These are phyloP conservation scores for Epistrophe grossulariae DNA, from an alignment of 2,888 invertebrate genomes.

Conservation along the genomic window DNA sequence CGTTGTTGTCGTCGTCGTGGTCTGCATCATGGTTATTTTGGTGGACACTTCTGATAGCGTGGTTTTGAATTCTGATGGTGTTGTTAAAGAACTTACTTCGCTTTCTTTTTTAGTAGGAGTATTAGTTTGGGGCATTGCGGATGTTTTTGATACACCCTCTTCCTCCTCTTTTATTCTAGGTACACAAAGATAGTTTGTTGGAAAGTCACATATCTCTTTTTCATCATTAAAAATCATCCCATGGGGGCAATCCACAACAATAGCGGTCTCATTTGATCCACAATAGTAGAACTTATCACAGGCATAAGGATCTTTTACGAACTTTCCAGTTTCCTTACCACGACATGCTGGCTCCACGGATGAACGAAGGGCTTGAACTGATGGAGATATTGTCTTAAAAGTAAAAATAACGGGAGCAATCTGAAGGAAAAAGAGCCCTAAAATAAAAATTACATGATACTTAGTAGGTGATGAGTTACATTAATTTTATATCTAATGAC, in stretches of 20 bases:
- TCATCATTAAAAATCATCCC: conserved; percentile 82
- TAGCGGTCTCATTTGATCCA: conserved; percentile 78
- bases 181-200: conserved; percentile 78
- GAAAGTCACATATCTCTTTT: conserved; percentile 81
- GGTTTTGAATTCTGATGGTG: not conserved
- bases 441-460: conserved; percentile 11
- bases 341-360: conserved; percentile 74
- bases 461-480: not conserved
- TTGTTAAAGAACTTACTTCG: conserved; percentile 19
- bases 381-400: not conserved
- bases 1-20: not conserved
- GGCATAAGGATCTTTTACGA: conserved; percentile 79
- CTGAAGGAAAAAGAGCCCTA: conserved; percentile 46
- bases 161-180: conserved; percentile 27
- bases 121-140: not conserved
- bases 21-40: not conserved
- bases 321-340: conserved; percentile 79
- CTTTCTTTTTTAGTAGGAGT: conserved; percentile 19
- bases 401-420: not conserved
- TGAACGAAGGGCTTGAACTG: not conserved
- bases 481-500: not conserved
- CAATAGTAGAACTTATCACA: conserved; percentile 81
- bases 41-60: not conserved
- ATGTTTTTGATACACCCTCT: conserved; percentile 47
- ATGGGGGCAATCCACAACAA: conserved; percentile 80